A percentile compares a stretch with the other conserved stretches of the same genome.
phyloP scores from a whole-genome alignment of 1,140 invertebrate species.

The Meteorus sp. region DNA sequence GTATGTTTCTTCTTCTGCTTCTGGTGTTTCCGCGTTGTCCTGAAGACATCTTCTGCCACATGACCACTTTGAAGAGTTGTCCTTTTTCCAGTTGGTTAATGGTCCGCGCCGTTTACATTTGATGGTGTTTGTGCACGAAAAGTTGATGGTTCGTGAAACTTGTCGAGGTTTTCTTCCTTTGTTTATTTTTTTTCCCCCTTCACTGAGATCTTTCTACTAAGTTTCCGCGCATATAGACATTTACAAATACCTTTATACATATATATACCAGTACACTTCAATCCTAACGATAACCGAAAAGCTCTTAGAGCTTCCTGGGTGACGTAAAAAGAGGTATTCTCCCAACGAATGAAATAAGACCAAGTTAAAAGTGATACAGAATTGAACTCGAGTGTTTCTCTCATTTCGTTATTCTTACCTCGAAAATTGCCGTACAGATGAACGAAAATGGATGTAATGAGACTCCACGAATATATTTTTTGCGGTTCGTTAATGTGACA shows the following conservation, averaged over 20 bases:
- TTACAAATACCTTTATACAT: no score
- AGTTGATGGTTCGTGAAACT: slow-evolving; percentile 27
- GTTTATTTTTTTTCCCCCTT: no score
- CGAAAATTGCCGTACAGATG: no score
- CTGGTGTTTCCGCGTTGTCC: no score
- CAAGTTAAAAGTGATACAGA: no score
- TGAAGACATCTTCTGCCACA: no score
- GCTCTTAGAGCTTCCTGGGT: slow-evolving; percentile 17
- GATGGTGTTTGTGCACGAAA: slow-evolving; percentile 19
- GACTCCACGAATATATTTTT: no score
- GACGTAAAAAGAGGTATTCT: background rate
- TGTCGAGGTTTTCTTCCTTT: slow-evolving; percentile 5
- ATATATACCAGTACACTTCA: slow-evolving; percentile 14
- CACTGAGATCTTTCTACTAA: background rate
- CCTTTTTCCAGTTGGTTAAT: slow-evolving; percentile 17
- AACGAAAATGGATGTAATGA: no score
- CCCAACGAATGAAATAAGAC: no score
- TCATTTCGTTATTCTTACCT: no score
- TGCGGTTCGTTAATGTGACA: no score
- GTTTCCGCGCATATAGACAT: background rate
- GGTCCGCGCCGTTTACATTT: slow-evolving; percentile 14
- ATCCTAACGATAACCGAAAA: slow-evolving; percentile 24
- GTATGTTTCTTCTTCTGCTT: background rate
- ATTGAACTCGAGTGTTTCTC: background rate
- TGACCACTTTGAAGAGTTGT: no score